These are phyloP conservation scores for Avahi laniger DNA, from an alignment of 2,797 vertebrate genomes.

Conservation along the genomic window DNA sequence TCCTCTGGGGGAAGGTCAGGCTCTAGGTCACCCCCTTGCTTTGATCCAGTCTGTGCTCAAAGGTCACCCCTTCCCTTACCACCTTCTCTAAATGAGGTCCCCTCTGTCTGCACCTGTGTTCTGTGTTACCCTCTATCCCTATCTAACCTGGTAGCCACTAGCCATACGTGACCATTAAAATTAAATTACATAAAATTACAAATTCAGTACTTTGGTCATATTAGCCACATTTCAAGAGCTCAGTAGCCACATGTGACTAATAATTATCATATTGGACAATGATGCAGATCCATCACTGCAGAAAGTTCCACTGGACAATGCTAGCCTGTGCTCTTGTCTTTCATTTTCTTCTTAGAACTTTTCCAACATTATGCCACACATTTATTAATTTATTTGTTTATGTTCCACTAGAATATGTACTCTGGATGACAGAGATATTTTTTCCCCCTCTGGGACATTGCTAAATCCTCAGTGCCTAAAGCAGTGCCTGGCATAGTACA, in stretches of 20 bases:
- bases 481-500: neutral
- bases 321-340: neutral
- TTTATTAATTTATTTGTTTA: neutral
- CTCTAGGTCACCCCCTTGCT: neutral
- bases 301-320: neutral
- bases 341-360: neutral
- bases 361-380: neutral
- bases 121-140: neutral
- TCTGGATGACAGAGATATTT: neutral
- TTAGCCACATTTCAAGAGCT: neutral
- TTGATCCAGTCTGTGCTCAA: neutral
- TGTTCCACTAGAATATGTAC: neutral
- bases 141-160: neutral
- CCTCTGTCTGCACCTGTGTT: neutral
- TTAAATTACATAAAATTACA: neutral
- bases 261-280: neutral
- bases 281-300: neutral
- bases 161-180: neutral
- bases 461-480: neutral
- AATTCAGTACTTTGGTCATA: neutral
- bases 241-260: neutral
- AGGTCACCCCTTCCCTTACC: neutral
- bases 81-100: neutral
- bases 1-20: neutral
- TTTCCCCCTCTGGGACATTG: neutral